Base-by-base conservation (phyloP, 2,113 vertebrate genomes). In the Seriola quinqueradiata region DNA sequence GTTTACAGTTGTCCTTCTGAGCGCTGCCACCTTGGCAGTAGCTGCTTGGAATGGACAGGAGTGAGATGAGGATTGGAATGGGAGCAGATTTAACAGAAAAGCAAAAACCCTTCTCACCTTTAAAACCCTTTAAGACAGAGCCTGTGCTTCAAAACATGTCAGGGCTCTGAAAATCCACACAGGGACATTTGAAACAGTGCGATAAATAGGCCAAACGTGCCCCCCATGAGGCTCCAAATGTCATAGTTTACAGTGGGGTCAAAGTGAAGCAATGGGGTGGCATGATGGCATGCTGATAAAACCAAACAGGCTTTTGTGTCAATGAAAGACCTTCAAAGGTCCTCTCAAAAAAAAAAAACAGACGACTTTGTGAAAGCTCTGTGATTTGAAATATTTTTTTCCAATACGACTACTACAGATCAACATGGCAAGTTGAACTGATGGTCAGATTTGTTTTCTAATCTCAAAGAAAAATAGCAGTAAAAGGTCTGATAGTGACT, bases 201-300 rank as follows among this genome's bases (percentile, higher is more conserved):
- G 90, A 93, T 91, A 93, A 92, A 92, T 90, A 88, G 91, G 90
- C 86, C 87, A 90, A 90, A 94, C 87, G 86, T 85, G 83, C 89
- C 91, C 92, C 93, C 92, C 89, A 84, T 77, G 83, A 90, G 88
- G 92, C 90, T 92, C 91, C 84, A 89, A 92, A 93, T 95, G 94
- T 95, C 95, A 95, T 90, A 94, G 95, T 94, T 94, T 93, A 94
- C 88, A 84, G 87, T 81, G 89, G 92, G 95, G 94, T 95, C 93
- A 94, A 91, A 93, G 91, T 90, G 90, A 94, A 93, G 92, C 92
- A 89, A 91, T 93, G 91, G 91, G 93, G 90, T 89, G 90, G 86
- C 91, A 81, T 79, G 89, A 90, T 82, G 88, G 86, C 94, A 90
- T 91, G 94, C 92, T 94, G 95, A 82, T 92, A 90, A 90, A 90